Evolutionary conservation across 1,140 invertebrate genomes (phyloP).

Genomic region (Thaumetopoea pityocampa): DNA sequence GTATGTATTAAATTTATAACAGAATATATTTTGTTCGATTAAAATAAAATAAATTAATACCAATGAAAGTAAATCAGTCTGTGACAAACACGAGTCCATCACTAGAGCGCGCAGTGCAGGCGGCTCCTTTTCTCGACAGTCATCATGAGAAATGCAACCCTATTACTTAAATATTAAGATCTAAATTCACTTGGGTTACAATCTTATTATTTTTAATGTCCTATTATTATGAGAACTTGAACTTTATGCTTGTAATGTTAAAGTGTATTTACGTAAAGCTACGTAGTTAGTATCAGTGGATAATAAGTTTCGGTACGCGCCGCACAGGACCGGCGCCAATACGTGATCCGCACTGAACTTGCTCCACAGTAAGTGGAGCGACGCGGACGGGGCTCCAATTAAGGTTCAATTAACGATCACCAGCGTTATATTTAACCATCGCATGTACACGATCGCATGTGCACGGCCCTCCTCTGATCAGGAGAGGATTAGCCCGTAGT

Average conservation of each 20-base stretch:
- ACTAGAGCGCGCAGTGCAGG: constrained; percentile 23
- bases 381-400: constrained; percentile 15
- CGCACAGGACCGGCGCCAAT: constrained; percentile 23
- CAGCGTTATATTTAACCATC: constrained; percentile 1
- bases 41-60: constrained; percentile 7
- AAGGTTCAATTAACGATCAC: constrained; percentile 8
- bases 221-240: constrained; percentile 10
- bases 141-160: constrained; percentile 29
- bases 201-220: constrained; percentile 17
- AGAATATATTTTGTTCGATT: background rate
- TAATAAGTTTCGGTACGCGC: constrained; percentile 26
- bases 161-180: constrained; percentile 25
- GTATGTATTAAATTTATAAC: background rate
- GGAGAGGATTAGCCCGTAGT: too few relatives aligned
- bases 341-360: constrained; percentile 24
- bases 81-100: constrained; percentile 12
- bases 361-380: constrained; percentile 24
- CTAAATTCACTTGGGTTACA: constrained; percentile 22
- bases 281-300: constrained; percentile 30
- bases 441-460: too few relatives aligned
- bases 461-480: too few relatives aligned
- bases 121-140: constrained; percentile 18
- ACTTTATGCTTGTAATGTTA: constrained; percentile 3
- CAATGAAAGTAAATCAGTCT: background rate
- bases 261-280: constrained; percentile 7